Conservation (phyloP, 2,113 vertebrate genomes). For the Cyphomyrus discorhynchus region DNA sequence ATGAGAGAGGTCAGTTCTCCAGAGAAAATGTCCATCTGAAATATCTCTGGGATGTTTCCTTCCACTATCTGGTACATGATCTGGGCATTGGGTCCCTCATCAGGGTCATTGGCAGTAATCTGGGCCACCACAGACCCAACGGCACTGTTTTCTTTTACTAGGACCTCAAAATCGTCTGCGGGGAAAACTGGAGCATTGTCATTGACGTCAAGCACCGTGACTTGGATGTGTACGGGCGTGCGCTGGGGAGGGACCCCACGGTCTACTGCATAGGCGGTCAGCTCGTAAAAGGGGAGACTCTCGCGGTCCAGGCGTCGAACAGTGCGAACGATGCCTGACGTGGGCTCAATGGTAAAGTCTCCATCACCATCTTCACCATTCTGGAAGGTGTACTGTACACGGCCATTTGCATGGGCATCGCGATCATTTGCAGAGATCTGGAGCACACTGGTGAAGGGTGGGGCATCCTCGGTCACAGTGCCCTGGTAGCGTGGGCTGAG, state of each 20-base stretch:
- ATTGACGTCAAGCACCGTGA: conserved; percentile 88
- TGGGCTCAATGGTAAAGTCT: conserved; percentile 96
- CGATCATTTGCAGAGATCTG: conserved; percentile 95
- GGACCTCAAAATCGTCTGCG: conserved; percentile 89
- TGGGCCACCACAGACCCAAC: conserved; percentile 95
- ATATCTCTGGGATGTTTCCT: conserved; percentile 96
- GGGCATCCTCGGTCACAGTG: conserved; percentile 85
- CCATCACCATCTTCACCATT: conserved; percentile 94
- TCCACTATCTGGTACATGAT: conserved; percentile 99
- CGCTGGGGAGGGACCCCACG: conserved; percentile 82
- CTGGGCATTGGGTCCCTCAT: conserved; percentile 91
- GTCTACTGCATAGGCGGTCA: conserved; percentile 90
- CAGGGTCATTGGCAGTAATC: conserved; percentile 86
- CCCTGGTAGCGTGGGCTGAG: conserved; percentile 87
- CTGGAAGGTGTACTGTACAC: conserved; percentile 97
- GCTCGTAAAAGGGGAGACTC: conserved; percentile 81
- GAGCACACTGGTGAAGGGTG: conserved; percentile 89
- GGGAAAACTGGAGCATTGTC: conserved; percentile 94
- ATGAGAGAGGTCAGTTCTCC: conserved; percentile 94
- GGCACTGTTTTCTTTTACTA: conserved; percentile 91
- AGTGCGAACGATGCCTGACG: conserved; percentile 89
- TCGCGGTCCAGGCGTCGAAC: conserved; percentile 87
- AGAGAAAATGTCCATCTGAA: conserved; percentile 99
- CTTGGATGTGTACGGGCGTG: conserved; percentile 89
- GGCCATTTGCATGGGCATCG: conserved; percentile 86